A percentile compares a stretch with the other conserved stretches of the same genome.
Evolutionary conservation across 2,888 invertebrate genomes (phyloP).

Genomic region (Nemotelus pantherinus): DNA sequence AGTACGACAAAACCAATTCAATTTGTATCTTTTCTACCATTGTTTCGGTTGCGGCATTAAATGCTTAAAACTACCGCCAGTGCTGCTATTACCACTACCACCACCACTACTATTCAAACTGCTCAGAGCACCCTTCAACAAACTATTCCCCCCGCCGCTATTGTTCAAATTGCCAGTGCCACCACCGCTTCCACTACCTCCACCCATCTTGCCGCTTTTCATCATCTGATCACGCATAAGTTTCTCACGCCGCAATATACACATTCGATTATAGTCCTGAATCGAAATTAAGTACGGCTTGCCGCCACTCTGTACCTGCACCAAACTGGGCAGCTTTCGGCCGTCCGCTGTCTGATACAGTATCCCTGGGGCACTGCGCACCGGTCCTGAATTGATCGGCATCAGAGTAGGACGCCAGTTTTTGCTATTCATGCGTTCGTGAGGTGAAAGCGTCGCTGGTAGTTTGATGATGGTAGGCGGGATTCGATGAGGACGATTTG

Average conservation of each 20-base stretch:
- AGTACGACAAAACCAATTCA: too few species aligned
- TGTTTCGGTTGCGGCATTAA: background rate
- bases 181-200: slow-evolving; percentile 31
- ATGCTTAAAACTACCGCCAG: background rate
- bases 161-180: slow-evolving; percentile 28
- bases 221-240: slow-evolving; percentile 70
- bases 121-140: slow-evolving; percentile 30
- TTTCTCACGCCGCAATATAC: slow-evolving; percentile 75
- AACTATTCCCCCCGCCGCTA: slow-evolving; percentile 16
- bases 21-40: background rate
- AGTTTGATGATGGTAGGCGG: slow-evolving; percentile 62
- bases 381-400: slow-evolving; percentile 69
- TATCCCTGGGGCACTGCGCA: slow-evolving; percentile 58
- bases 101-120: background rate
- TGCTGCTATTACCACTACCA: background rate
- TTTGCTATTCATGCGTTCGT: slow-evolving; percentile 67
- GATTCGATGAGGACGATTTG: background rate
- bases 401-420: slow-evolving; percentile 79
- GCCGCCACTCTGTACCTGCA: slow-evolving; percentile 81
- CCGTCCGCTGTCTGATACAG: slow-evolving; percentile 71
- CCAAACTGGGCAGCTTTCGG: slow-evolving; percentile 70
- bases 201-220: slow-evolving; percentile 52
- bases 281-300: slow-evolving; percentile 82
- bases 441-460: slow-evolving; percentile 62
- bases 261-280: slow-evolving; percentile 83